These are phyloP conservation scores for Sesamia inferens DNA, from an alignment of 2,888 invertebrate species.

Conservation along the genomic window DNA sequence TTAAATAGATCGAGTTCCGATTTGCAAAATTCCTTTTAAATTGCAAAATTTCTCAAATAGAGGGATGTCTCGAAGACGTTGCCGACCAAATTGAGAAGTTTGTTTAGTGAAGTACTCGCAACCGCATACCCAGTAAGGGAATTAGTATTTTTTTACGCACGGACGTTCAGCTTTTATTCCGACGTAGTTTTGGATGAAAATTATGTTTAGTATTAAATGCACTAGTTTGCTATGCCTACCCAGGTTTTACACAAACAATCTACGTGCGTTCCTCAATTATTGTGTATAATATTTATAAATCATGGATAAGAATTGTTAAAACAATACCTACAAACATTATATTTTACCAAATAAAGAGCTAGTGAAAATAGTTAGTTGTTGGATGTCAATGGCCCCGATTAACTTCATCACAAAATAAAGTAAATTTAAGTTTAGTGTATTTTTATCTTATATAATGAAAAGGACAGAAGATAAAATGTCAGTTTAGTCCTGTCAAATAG, in stretches of 20 bases:
- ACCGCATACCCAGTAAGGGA: background rate
- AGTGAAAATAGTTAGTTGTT: constrained; percentile 11
- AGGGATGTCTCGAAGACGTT: background rate
- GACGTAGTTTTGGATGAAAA: constrained; percentile 1
- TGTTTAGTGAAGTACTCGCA: background rate
- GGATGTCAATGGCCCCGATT: background rate
- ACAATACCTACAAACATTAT: background rate
- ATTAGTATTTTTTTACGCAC: background rate
- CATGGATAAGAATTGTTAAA: background rate
- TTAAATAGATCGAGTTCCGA: background rate
- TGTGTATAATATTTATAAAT: constrained; percentile 8
- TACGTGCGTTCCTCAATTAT: constrained; percentile 2
- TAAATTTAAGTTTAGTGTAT: too few species aligned
- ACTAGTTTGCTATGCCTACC: background rate
- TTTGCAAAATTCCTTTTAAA: background rate
- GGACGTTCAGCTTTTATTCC: background rate
- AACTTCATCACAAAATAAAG: too few species aligned
- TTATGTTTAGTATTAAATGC: constrained; percentile 3
- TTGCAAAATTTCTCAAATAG: background rate
- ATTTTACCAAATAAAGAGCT: constrained; percentile 21
- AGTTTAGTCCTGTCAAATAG: too few species aligned
- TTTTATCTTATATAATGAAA: too few species aligned
- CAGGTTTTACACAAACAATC: background rate
- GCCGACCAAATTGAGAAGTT: background rate
- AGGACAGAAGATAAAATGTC: too few species aligned